phyloP scores from a whole-genome alignment of 2,113 vertebrate species.

The Candoia aspera region DNA sequence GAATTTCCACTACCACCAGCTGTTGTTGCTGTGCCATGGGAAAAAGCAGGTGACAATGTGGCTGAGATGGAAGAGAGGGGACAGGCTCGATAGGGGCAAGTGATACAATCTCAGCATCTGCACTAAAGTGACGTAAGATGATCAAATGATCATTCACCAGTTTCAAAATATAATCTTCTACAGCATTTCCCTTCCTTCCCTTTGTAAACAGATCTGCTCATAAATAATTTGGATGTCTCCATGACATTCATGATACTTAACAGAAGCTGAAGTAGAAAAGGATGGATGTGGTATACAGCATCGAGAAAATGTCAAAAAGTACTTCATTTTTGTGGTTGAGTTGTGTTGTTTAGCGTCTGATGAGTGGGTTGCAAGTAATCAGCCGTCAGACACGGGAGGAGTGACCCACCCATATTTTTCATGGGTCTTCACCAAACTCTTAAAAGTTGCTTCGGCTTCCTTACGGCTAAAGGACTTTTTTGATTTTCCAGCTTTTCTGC shows the following conservation, averaged over 20 bases:
- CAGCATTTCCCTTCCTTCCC: conserved; percentile 55
- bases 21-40: conserved; percentile 73
- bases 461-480: conserved; percentile 99
- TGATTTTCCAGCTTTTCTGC: conserved; percentile 97
- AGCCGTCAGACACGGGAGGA: conserved; percentile 96
- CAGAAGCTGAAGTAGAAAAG: conserved; percentile 81
- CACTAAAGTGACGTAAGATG: conserved; percentile 72
- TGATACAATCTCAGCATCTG: conserved; percentile 65
- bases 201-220: conserved; percentile 77
- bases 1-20: conserved; percentile 72
- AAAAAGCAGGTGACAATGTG: conserved; percentile 72
- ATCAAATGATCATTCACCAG: conserved; percentile 53
- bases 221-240: conserved; percentile 81
- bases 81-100: conserved; percentile 30
- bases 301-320: conserved; percentile 76
- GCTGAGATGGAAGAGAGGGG: conserved; percentile 42
- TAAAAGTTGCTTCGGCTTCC: conserved; percentile 98
- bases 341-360: conserved; percentile 65
- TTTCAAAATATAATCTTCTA: conserved; percentile 75
- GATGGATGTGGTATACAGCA: conserved; percentile 72
- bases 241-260: conserved; percentile 79
- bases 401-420: conserved; percentile 99
- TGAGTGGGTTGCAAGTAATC: conserved; percentile 66
- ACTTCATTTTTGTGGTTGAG: conserved; percentile 54
- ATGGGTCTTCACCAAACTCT: conserved; percentile 99